Percentiles rank a stretch among this genome's conserved stretches.
These are phyloP conservation scores for Incurvaria masculella DNA, from an alignment of 2,888 invertebrate species.

Conservation along the genomic window DNA sequence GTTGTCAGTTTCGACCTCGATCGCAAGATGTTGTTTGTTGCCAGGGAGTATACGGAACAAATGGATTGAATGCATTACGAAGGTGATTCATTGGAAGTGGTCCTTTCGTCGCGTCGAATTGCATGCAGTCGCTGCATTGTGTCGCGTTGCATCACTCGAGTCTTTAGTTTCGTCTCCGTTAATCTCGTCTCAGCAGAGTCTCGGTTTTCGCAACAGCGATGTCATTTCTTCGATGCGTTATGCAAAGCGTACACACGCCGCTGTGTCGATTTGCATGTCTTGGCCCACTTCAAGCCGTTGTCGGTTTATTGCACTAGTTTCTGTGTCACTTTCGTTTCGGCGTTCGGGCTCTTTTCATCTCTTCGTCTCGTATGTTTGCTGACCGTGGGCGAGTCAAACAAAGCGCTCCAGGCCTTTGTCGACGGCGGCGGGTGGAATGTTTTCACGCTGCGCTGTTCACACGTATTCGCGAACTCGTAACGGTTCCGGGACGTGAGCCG, in stretches of 20 bases:
- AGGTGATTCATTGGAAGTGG: background rate
- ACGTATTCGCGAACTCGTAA: too few relatives aligned
- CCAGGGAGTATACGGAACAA: too few relatives aligned
- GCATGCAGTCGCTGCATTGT: background rate
- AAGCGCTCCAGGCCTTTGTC: too few relatives aligned
- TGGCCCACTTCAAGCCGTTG: background rate
- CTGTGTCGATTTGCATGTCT: background rate
- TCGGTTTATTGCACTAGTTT: background rate
- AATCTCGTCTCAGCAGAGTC: background rate
- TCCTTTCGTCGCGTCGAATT: too few relatives aligned
- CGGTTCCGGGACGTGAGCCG: too few relatives aligned
- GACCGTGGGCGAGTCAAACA: too few relatives aligned
- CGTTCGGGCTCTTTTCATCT: too few relatives aligned
- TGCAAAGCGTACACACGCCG: background rate
- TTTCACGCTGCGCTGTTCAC: too few relatives aligned
- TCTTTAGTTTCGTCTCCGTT: background rate
- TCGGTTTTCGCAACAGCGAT: background rate
- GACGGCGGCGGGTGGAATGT: too few relatives aligned
- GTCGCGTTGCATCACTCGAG: background rate
- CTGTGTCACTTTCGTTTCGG: background rate
- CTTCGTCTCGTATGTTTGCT: too few relatives aligned
- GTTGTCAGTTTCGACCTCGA: too few relatives aligned
- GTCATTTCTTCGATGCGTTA: background rate
- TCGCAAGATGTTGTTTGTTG: too few relatives aligned
- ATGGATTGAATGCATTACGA: background rate